Conservation (phyloP, 2,888 invertebrate species). For the Tipula vernalis region DNA sequence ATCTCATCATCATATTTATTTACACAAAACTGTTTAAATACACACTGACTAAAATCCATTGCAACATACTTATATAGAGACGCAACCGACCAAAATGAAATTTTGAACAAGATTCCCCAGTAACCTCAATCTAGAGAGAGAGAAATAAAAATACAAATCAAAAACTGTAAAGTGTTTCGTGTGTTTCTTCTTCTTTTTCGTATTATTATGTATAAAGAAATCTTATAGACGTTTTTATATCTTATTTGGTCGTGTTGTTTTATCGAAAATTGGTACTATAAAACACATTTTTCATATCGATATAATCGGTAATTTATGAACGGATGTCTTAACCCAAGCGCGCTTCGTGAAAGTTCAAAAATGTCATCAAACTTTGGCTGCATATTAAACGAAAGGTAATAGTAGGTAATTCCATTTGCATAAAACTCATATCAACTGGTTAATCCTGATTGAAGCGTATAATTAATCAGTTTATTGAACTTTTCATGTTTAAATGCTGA, state of each 20-base stretch:
- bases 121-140: not conserved
- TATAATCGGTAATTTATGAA: not conserved
- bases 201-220: not conserved
- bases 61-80: not conserved
- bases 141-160: not conserved
- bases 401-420: no score
- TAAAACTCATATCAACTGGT: not conserved
- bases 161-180: slow-evolving; percentile 4
- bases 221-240: not conserved
- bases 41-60: not conserved
- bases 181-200: not conserved
- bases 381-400: not conserved
- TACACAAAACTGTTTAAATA: not conserved
- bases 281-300: not conserved
- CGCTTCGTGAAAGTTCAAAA: not conserved
- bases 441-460: not conserved
- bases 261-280: not conserved
- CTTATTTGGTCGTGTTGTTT: not conserved
- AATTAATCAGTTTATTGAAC: not conserved
- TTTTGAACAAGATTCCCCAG: not conserved
- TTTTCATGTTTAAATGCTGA: not conserved
- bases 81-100: not conserved
- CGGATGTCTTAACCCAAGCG: not conserved
- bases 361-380: not conserved
- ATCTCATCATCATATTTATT: no score